A percentile compares a stretch with the other conserved stretches of the same genome.
Conservation (phyloP, 92 coral and sea anemone genomes). For the Umimayanthus chanpuru region DNA sequence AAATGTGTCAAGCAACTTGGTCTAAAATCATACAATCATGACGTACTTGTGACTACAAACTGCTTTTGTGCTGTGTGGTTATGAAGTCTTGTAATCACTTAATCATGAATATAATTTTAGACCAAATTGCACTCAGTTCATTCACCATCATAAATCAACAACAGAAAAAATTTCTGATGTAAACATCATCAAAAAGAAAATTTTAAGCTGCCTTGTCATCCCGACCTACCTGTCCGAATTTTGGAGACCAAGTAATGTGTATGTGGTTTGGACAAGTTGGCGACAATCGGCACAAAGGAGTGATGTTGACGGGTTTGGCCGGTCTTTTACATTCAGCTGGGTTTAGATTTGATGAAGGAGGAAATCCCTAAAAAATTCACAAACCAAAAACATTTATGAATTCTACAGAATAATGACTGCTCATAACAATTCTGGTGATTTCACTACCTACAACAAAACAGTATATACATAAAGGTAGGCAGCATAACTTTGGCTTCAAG, state of each 20-base stretch:
- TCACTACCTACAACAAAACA: not conserved
- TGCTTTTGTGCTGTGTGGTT: no score
- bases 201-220: not conserved
- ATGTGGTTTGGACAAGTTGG: constrained; percentile 93
- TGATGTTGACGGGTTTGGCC: constrained; percentile 89
- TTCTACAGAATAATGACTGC: not conserved
- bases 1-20: no score
- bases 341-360: constrained; percentile 24
- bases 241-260: constrained; percentile 92
- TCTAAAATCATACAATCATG: no score
- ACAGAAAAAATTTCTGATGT: no score
- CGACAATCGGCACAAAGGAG: constrained; percentile 80
- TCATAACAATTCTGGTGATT: not conserved
- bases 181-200: no score
- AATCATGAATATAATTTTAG: no score
- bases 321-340: constrained; percentile 76
- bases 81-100: no score
- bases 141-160: no score
- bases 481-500: no score
- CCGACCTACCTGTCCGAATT: constrained; percentile 78
- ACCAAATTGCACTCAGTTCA: no score
- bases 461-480: no score
- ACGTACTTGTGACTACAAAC: no score
- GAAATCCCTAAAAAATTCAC: constrained; percentile 28
- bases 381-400: not conserved